phyloP scores from a whole-genome alignment of 2,797 vertebrate species.

The Thunnus albacares region DNA sequence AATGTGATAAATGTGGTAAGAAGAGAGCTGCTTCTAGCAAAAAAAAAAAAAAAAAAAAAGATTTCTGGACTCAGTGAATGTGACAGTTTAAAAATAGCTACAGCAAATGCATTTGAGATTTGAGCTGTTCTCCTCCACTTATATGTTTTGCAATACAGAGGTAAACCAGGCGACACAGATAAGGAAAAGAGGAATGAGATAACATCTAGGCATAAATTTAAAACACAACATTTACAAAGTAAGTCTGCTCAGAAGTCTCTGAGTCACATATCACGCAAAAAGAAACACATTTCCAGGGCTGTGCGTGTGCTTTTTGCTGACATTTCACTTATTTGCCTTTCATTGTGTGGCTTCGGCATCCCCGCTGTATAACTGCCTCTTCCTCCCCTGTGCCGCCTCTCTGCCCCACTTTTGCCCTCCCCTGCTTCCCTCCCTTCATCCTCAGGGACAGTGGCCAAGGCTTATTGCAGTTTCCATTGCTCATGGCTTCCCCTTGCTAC shows the following conservation, averaged over 20 bases:
- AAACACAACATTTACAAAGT: background rate
- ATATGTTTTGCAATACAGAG: background rate
- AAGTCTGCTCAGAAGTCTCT: background rate
- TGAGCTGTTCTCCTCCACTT: too few species aligned
- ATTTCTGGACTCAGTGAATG: conserved; percentile 1
- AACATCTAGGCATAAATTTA: background rate
- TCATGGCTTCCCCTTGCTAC: conserved; percentile 78
- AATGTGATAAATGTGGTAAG: conserved; percentile 10
- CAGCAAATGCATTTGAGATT: background rate
- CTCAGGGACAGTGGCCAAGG: conserved; percentile 70
- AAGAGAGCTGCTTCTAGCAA: background rate
- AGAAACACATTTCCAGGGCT: conserved; percentile 35
- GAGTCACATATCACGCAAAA: conserved; percentile 5
- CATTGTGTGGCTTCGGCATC: conserved; percentile 47
- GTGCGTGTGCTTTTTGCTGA: conserved; percentile 49
- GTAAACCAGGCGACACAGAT: conserved; percentile 14
- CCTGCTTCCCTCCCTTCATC: conserved; percentile 51
- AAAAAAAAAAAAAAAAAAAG: too few species aligned
- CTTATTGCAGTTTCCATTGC: conserved; percentile 84
- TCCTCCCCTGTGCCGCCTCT: conserved; percentile 24
- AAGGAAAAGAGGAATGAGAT: conserved; percentile 21
- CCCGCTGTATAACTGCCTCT: conserved; percentile 40
- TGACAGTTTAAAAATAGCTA: background rate
- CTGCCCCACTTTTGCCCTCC: conserved; percentile 59
- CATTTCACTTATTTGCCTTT: conserved; percentile 48